These are phyloP conservation scores for Epsilonema sp. DNA, from an alignment of 2,888 invertebrate genomes.

Conservation along the genomic window DNA sequence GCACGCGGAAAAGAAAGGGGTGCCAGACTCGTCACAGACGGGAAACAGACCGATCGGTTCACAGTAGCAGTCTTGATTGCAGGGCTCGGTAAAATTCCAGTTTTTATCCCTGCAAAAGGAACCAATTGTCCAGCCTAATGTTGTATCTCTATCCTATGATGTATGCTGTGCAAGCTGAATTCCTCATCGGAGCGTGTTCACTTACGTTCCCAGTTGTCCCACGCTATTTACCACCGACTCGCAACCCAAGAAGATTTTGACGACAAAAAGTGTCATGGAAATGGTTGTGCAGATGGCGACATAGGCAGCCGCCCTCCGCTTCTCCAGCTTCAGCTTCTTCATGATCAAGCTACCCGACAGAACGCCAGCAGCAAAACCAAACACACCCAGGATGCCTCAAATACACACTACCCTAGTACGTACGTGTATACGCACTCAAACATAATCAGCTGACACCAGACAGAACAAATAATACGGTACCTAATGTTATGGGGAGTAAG, in stretches of 20 bases:
- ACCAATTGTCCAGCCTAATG: no score
- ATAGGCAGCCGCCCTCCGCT: conserved; percentile 18
- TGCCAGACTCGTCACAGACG: conserved; percentile 24
- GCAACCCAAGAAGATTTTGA: conserved; percentile 23
- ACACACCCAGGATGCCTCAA: conserved; percentile 23
- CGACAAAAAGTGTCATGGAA: conserved; percentile 19
- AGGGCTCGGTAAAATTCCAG: conserved; percentile 19
- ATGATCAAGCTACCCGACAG: conserved; percentile 18
- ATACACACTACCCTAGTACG: no score
- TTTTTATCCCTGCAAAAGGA: conserved; percentile 8
- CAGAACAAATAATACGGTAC: no score
- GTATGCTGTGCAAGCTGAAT: conserved; percentile 10
- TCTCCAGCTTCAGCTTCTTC: conserved; percentile 15
- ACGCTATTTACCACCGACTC: conserved; percentile 20
- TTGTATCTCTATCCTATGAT: no score
- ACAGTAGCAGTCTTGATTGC: conserved; percentile 27
- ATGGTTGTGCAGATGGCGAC: conserved; percentile 19
- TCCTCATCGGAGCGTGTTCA: conserved; percentile 1
- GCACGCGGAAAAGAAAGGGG: conserved; percentile 30
- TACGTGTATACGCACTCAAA: no score
- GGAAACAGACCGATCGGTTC: conserved; percentile 27
- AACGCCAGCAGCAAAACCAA: conserved; percentile 25
- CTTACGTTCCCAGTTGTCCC: conserved; percentile 14
- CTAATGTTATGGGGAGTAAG: no score
- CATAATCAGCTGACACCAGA: no score